Evolutionary conservation across 2,888 invertebrate genomes (phyloP).

Genomic region (Lottia scabra): DNA sequence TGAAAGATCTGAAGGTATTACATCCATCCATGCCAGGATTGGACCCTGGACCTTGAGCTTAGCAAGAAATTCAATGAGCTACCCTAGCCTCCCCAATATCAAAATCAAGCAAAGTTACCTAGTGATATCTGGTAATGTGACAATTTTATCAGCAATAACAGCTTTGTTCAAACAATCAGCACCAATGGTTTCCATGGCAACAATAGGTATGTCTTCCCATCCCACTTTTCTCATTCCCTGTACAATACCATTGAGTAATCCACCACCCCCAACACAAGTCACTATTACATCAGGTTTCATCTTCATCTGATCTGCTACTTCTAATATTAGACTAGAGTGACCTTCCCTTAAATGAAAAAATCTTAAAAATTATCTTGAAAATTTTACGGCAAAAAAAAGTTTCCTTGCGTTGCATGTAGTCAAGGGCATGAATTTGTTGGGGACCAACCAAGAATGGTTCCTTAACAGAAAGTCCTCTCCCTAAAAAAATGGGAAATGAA

Average conservation of each 20-base stretch:
- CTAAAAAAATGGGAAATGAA: too few relatives aligned
- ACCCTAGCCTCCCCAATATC: too few relatives aligned
- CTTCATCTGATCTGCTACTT: slow-evolving; percentile 67
- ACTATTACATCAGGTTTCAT: slow-evolving; percentile 69
- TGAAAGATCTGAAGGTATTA: too few relatives aligned
- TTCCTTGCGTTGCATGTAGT: too few relatives aligned
- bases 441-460: too few relatives aligned
- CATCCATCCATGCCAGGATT: too few relatives aligned
- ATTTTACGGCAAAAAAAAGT: not conserved
- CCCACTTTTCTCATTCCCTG: slow-evolving; percentile 63
- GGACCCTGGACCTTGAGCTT: too few relatives aligned
- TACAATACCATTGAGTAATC: slow-evolving; percentile 69
- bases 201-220: slow-evolving; percentile 68
- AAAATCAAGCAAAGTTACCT: slow-evolving; percentile 59
- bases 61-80: too few relatives aligned
- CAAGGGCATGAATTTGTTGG: too few relatives aligned
- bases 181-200: slow-evolving; percentile 72
- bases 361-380: too few relatives aligned
- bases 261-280: slow-evolving; percentile 72
- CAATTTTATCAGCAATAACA: slow-evolving; percentile 65
- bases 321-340: slow-evolving; percentile 68
- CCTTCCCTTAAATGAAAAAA: slow-evolving; percentile 67
- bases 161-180: slow-evolving; percentile 70
- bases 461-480: too few relatives aligned
- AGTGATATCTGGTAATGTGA: slow-evolving; percentile 68